Evolutionary conservation across 2,888 invertebrate species (phyloP).

Genomic region (Nephrotoma guestfalica): DNA sequence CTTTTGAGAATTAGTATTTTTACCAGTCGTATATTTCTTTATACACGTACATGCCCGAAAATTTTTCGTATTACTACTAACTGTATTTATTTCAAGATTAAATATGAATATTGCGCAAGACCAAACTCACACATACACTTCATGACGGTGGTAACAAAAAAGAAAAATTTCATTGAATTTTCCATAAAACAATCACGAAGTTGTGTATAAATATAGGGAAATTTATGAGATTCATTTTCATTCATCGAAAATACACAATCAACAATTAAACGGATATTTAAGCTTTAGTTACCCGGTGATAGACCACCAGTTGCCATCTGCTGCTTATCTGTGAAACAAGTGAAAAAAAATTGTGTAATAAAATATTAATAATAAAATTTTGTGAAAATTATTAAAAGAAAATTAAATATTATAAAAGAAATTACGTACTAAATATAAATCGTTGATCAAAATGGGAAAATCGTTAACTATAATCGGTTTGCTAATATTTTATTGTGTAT

Average conservation of each 20-base stretch:
- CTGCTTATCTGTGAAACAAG: neutral
- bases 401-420: neutral
- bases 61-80: neutral
- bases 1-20: neutral
- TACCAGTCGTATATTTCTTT: neutral
- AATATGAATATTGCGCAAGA: neutral
- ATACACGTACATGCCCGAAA: neutral
- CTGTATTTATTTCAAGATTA: neutral
- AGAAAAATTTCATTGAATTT: neutral
- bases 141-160: neutral
- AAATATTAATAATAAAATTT: neutral
- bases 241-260: neutral
- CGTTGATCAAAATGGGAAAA: neutral
- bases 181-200: neutral
- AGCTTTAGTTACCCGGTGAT: constrained; percentile 3
- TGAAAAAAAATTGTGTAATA: neutral
- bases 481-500: constrained; percentile 13
- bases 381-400: neutral
- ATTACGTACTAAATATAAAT: neutral
- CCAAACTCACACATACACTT: neutral
- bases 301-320: constrained; percentile 2
- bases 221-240: neutral
- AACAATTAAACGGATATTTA: neutral
- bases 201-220: neutral
- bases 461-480: neutral